Percentiles rank a stretch among this genome's conserved stretches.
phyloP scores from a whole-genome alignment of 2,113 vertebrate genomes.

The Tauraco erythrolophus region DNA sequence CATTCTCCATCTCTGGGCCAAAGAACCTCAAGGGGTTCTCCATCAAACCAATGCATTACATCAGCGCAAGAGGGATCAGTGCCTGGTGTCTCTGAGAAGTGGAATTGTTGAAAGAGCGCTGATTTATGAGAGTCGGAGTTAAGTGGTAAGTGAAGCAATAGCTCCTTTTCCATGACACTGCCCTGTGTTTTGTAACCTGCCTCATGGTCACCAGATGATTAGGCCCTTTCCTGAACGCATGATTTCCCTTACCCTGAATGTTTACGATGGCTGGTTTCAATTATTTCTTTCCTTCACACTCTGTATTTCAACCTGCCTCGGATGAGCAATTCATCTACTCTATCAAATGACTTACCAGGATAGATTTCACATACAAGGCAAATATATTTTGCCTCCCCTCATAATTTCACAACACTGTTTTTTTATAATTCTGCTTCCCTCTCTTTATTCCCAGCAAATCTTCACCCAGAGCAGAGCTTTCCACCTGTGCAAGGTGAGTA shows the following conservation, averaged over 20 bases:
- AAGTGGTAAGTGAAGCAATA: neutral
- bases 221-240: neutral
- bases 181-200: neutral
- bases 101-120: neutral
- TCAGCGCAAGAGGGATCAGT: neutral
- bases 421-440: neutral
- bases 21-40: neutral
- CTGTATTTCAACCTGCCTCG: constrained; percentile 46
- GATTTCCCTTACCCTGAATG: neutral
- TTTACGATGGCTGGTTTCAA: constrained; percentile 33
- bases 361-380: constrained; percentile 35
- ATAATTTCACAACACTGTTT: neutral
- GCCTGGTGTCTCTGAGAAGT: neutral
- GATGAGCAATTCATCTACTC: constrained; percentile 52
- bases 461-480: neutral
- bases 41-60: fast-evolving
- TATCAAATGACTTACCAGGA: constrained; percentile 36
- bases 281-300: constrained; percentile 48
- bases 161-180: neutral
- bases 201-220: neutral
- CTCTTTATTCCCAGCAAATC: neutral
- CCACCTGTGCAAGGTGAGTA: neutral
- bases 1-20: fast-evolving
- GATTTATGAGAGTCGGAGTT: neutral
- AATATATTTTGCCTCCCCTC: constrained; percentile 34